These are phyloP conservation scores for Antigone vipio DNA, from an alignment of 2,113 vertebrate species.

Conservation along the genomic window DNA sequence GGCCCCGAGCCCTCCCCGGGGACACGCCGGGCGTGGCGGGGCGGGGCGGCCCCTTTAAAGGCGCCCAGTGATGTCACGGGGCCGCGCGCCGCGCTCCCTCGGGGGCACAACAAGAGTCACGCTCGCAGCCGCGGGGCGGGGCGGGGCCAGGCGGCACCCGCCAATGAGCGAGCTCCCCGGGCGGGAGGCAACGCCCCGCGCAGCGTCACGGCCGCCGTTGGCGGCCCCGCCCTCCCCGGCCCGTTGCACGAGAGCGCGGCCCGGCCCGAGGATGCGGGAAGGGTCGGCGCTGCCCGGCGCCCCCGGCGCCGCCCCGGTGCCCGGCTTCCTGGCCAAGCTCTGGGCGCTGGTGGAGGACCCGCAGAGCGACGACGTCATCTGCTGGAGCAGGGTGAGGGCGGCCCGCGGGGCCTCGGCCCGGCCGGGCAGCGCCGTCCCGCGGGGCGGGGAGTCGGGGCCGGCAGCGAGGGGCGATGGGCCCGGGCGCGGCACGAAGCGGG, in stretches of 20 bases:
- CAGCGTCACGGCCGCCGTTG: neutral
- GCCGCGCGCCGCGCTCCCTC: neutral
- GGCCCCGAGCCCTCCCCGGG: neutral
- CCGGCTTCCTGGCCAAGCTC: slow-evolving; percentile 54
- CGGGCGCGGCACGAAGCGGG: neutral
- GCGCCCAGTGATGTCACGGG: neutral
- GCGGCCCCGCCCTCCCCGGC: neutral
- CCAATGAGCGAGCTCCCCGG: neutral
- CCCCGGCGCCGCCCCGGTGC: neutral
- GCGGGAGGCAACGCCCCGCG: neutral
- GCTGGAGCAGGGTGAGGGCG: slow-evolving; percentile 45
- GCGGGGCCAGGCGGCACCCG: neutral
- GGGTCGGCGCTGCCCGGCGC: neutral
- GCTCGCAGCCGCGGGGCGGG: neutral
- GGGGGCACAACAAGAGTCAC: neutral
- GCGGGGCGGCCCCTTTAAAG: neutral
- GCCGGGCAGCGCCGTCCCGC: too few relatives aligned
- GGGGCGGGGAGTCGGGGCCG: too few relatives aligned
- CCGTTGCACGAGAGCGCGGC: neutral
- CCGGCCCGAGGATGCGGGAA: neutral
- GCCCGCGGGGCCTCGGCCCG: too few relatives aligned
- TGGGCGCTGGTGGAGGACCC: slow-evolving; percentile 57
- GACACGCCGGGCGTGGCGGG: too few relatives aligned
- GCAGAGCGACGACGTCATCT: slow-evolving; percentile 24
- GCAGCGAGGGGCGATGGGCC: too few relatives aligned